Conservation (phyloP, 2,797 vertebrate genomes). For the Eulemur albifrons region DNA sequence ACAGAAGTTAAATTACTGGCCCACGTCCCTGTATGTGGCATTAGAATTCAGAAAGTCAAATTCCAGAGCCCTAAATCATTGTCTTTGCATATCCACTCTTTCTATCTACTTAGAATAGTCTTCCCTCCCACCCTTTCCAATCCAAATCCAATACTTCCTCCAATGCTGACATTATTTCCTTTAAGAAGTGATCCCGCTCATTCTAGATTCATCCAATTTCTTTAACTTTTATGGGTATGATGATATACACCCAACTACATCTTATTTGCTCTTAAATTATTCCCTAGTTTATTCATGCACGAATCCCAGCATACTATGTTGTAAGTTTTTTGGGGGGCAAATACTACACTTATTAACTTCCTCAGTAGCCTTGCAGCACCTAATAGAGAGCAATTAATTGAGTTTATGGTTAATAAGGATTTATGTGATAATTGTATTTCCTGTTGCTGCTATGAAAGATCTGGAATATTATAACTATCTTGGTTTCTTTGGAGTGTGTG, state of each 20-base stretch:
- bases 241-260: neutral
- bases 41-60: neutral
- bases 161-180: neutral
- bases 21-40: neutral
- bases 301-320: neutral
- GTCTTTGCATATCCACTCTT: neutral
- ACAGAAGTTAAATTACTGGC: neutral
- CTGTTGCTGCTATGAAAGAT: neutral
- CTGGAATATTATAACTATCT: neutral
- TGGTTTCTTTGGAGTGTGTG: neutral
- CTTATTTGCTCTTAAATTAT: neutral
- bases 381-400: neutral
- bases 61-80: neutral
- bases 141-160: neutral
- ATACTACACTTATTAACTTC: neutral
- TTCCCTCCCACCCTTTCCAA: neutral
- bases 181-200: neutral
- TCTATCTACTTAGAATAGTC: neutral
- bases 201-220: neutral
- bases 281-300: neutral
- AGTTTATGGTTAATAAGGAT: neutral
- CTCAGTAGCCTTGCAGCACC: neutral
- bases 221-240: neutral
- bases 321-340: neutral
- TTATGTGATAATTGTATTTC: neutral